phyloP scores from a whole-genome alignment of 2,888 invertebrate genomes.

The Orthonevra nobilis region DNA sequence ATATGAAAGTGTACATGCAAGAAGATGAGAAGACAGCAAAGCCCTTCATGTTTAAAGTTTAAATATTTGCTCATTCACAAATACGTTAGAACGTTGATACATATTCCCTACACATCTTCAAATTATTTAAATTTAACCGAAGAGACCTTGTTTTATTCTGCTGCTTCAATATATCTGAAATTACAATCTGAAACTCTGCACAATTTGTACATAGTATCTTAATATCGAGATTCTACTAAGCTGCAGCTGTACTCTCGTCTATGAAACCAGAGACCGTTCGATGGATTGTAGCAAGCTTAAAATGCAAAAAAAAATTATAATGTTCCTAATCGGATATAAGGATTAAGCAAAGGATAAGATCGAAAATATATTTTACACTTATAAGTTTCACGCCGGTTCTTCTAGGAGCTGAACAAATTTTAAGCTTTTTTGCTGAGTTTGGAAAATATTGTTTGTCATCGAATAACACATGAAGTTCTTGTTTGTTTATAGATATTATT shows the following conservation, averaged over 20 bases:
- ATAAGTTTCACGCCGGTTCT: too few species aligned
- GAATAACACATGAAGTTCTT: too few species aligned
- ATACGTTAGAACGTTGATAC: background rate
- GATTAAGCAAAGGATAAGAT: conserved; percentile 6
- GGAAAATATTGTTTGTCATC: too few species aligned
- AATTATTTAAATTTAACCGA: conserved; percentile 26
- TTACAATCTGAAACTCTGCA: conserved; percentile 19
- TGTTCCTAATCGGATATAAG: conserved; percentile 6
- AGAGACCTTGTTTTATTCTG: conserved; percentile 10
- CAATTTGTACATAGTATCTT: conserved; percentile 1
- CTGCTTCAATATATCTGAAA: conserved; percentile 2
- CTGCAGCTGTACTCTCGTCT: too few species aligned
- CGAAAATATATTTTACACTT: background rate
- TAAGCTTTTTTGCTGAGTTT: too few species aligned
- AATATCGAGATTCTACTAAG: background rate
- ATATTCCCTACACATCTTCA: conserved; percentile 18
- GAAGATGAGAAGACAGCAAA: background rate
- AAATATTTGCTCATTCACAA: conserved; percentile 18
- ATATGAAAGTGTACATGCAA: background rate
- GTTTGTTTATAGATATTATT: too few species aligned
- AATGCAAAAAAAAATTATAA: too few species aligned
- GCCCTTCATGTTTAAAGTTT: conserved; percentile 7
- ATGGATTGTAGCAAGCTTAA: too few species aligned
- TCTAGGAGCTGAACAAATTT: too few species aligned
- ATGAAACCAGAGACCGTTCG: too few species aligned